Base-by-base conservation (phyloP, 2,797 vertebrate genomes). In the Rousettus madagascariensis region DNA sequence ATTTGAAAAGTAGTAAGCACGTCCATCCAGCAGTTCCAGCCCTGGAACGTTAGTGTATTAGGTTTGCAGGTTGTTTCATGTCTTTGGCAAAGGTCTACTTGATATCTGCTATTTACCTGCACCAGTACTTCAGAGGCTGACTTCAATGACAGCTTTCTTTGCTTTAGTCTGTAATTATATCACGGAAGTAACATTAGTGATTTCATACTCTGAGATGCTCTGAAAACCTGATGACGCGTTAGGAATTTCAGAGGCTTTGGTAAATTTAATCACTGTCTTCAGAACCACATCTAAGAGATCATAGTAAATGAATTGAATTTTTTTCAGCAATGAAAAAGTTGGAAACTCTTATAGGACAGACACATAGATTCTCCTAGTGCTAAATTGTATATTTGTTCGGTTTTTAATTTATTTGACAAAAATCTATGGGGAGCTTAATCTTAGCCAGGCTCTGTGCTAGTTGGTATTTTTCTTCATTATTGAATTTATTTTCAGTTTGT, bases 401-500 rank as follows among this genome's bases (percentile, higher is more conserved):
- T 84, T 86, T 89, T 92, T 72, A 72, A 72, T 75, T 82, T 78
- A 55, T 61, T 88, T 2, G 22, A 19, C 38, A 86, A 13, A 75
- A 74, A 88, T 68, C 43, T 85, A 6, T 41, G 65, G 20, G 49
- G 71, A 79, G 43, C 36, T 80, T 86, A 8, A 53, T 63, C 59
- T 33, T 94, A 22, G 17, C 53, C n/a, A 26, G 17, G 13, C 15
- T 91, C 74, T 69, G 28, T 93, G 59, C 84, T 90, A 33, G 30
- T 41, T 75, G 86, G 5, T 88, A 13, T 94, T 94, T 94, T 89
- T 86, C n/a, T 94, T 51, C 74, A 41, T 30, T 69, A 59, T 41
- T 16, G 20, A 71, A 74, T 96, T 90, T 53, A 38, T 72, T 92
- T 90, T 88, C 51, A 59, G 46, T 63, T 87, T 85, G 26, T 94